Evolutionary conservation across 2,113 vertebrate genomes (phyloP).

Genomic region (Sturnira hondurensis): DNA sequence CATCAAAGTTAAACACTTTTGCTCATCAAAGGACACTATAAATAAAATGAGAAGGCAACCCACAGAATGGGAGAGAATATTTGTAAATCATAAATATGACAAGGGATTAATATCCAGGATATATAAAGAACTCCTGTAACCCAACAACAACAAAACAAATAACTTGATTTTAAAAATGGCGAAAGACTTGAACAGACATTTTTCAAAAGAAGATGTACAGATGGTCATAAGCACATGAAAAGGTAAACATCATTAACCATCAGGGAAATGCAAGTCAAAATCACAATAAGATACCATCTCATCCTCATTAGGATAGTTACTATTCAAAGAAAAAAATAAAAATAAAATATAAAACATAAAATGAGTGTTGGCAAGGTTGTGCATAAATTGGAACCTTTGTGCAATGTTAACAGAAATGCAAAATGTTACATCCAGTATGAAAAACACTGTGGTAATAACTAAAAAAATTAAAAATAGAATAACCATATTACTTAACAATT

Average conservation of each 20-base stretch:
- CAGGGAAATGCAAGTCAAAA: background rate
- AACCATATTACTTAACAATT: background rate
- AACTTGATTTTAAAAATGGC: background rate
- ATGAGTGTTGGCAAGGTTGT: background rate
- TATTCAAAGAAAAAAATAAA: background rate
- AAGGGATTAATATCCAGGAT: background rate
- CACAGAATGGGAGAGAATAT: background rate
- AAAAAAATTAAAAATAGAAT: background rate
- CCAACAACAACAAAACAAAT: background rate
- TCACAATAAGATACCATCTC: background rate
- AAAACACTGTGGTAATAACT: background rate
- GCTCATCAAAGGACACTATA: background rate
- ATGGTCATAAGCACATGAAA: background rate
- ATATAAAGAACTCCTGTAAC: background rate
- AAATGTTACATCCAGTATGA: background rate
- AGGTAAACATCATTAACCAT: background rate
- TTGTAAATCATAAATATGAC: background rate
- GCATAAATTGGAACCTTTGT: background rate
- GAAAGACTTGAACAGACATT: background rate
- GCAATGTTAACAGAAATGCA: background rate
- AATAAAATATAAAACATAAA: background rate
- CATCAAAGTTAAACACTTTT: constrained; percentile 10
- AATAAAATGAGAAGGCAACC: background rate
- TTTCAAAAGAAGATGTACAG: constrained; percentile 7
- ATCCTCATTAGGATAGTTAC: background rate